Base-by-base conservation (phyloP, 2,113 vertebrate genomes). In the Vanacampus margaritifer region DNA sequence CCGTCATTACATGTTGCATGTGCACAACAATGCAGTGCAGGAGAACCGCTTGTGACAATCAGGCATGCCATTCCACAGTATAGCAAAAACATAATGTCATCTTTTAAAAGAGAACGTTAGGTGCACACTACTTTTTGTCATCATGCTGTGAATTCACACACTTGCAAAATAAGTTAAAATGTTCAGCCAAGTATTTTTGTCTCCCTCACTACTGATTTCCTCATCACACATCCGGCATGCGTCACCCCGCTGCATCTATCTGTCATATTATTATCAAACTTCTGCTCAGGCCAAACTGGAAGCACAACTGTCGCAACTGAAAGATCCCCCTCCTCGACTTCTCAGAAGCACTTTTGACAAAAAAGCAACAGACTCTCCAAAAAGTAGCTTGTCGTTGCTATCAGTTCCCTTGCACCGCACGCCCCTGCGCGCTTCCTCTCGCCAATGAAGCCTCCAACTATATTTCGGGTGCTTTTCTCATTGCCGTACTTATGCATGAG, bases 191-290 rank as follows among this genome's bases (percentile, higher is more conserved):
- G 76, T 87, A 79, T 84, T 84, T 82, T 78, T 75, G 67, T 81
- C 67, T 70, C 36, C n/a, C 58, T 65, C 64, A 65, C 69, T 78
- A 75, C 69, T 43, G 71, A 82, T 87, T 88, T 89, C 85, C 81
- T 86, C 84, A 86, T 71, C 71, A 63, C 78, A 77, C 77, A 85
- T 83, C 79, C 80, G 72, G 67, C 72, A 73, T 80, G 82, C 68
- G 69, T 84, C 83, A 86, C 46, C 37, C 53, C 8, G 6, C 61
- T 8, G 32, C 37, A 35, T 51, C 75, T 76, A 67, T 71, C 72
- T 72, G 68, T 83, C 74, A 67, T 72, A 65, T 58, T 69, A 79
- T 70, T 71, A 78, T 87, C 76, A 73, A 74, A 83, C 75, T 76
- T 83, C 74, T 80, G 74, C 72, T 35, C 36, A 71, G 58, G 50